A percentile compares a stretch with the other conserved stretches of the same genome.
phyloP scores from a whole-genome alignment of 92 coral and sea anemone species.

The Bergia sp. region DNA sequence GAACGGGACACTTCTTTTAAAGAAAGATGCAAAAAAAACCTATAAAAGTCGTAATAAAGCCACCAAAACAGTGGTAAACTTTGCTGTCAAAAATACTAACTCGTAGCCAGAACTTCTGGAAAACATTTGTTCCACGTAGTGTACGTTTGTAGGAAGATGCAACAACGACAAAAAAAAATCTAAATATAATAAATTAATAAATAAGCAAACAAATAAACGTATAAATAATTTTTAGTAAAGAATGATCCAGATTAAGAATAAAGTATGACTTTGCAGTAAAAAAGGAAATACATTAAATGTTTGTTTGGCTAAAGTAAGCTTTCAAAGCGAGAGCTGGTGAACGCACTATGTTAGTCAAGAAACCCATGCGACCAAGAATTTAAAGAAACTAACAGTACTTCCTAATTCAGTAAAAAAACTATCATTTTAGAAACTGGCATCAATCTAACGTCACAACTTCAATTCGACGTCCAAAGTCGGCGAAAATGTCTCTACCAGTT shows the following conservation, averaged over 20 bases:
- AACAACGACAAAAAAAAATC: too few species aligned
- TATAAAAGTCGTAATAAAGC: neutral
- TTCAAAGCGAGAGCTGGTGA: neutral
- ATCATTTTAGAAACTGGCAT: constrained; percentile 2
- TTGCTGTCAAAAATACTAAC: neutral
- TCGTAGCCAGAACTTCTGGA: neutral
- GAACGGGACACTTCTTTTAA: neutral
- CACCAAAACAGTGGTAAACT: neutral
- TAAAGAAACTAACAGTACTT: neutral
- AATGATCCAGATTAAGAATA: neutral
- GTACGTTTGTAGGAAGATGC: neutral
- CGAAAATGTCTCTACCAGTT: constrained; percentile 63
- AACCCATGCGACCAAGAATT: neutral
- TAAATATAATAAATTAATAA: neutral
- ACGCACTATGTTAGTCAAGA: neutral
- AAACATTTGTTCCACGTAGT: neutral
- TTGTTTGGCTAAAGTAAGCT: neutral
- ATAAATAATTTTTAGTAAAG: neutral
- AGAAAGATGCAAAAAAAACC: neutral
- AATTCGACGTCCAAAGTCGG: constrained; percentile 76
- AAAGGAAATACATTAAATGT: neutral
- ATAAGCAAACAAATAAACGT: neutral
- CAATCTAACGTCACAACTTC: constrained; percentile 96
- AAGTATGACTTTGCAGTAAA: neutral
- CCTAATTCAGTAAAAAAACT: constrained; percentile 14